Conservation (phyloP, 2,113 vertebrate genomes). For the Riparia riparia region DNA sequence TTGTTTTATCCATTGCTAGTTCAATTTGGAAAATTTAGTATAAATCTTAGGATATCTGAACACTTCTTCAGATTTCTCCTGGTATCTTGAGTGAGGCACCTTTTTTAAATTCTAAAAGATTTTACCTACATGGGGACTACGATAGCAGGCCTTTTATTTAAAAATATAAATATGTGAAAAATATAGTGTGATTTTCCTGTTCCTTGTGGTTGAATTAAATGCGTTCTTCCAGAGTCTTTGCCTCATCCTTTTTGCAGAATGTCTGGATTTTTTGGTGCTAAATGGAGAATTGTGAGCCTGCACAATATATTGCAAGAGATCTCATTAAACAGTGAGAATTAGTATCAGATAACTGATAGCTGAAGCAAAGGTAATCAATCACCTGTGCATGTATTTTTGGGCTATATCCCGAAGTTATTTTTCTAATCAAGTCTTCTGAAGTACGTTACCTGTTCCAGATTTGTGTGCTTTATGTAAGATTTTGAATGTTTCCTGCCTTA, state of each 20-base stretch:
- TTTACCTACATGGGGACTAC: background rate
- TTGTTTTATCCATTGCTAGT: background rate
- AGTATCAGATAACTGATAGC: background rate
- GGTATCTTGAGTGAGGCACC: background rate
- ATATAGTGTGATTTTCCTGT: background rate
- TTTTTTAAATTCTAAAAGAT: background rate
- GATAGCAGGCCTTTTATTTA: background rate
- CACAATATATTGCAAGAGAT: background rate
- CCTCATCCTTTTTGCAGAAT: background rate
- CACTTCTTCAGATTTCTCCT: background rate
- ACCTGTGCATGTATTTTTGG: background rate
- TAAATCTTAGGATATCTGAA: background rate
- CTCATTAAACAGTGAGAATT: background rate
- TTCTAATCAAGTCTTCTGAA: background rate
- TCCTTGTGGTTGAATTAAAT: conserved; percentile 3
- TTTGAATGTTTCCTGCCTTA: conserved; percentile 53
- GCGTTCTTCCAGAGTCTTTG: background rate
- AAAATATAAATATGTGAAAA: background rate
- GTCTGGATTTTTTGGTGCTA: conserved; percentile 45
- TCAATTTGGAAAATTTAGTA: background rate
- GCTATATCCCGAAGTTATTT: background rate
- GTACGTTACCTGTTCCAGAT: background rate
- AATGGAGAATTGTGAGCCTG: background rate
- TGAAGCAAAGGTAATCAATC: background rate
- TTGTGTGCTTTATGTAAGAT: background rate